Conservation (phyloP, 2,113 vertebrate genomes). For the Calidris pugnax region DNA sequence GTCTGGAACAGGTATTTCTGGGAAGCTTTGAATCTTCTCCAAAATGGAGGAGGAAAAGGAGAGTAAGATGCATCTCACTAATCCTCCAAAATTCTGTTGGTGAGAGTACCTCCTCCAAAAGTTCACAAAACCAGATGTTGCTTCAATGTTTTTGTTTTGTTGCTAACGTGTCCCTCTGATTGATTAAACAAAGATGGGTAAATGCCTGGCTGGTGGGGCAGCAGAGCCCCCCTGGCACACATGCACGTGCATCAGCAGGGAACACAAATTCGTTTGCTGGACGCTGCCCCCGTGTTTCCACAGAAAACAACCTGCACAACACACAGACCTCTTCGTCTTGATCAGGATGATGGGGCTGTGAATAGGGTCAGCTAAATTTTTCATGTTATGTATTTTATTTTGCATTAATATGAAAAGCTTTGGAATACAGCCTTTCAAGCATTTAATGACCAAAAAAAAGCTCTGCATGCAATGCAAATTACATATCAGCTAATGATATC, state of each 20-base stretch:
- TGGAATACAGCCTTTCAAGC: not conserved
- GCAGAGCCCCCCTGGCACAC: not conserved
- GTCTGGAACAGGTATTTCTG: not conserved
- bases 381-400: not conserved
- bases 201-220: not conserved
- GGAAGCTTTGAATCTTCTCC: not conserved
- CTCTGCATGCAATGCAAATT: not conserved
- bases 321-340: not conserved
- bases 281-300: not conserved
- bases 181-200: not conserved
- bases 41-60: not conserved
- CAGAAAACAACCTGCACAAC: not conserved
- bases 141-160: not conserved
- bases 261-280: not conserved
- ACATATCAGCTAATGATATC: not conserved
- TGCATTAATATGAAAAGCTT: not conserved
- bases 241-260: accelerated
- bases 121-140: not conserved
- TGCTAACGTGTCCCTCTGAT: not conserved
- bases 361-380: not conserved
- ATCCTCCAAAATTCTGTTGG: not conserved
- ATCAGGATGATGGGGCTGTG: not conserved
- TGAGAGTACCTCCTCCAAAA: not conserved
- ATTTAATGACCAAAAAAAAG: not conserved
- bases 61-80: not conserved